Evolutionary conservation across 1,140 invertebrate genomes (phyloP), one percentile per base, ranked within the genome.

Genomic region (Antheraea pernyi): DNA sequence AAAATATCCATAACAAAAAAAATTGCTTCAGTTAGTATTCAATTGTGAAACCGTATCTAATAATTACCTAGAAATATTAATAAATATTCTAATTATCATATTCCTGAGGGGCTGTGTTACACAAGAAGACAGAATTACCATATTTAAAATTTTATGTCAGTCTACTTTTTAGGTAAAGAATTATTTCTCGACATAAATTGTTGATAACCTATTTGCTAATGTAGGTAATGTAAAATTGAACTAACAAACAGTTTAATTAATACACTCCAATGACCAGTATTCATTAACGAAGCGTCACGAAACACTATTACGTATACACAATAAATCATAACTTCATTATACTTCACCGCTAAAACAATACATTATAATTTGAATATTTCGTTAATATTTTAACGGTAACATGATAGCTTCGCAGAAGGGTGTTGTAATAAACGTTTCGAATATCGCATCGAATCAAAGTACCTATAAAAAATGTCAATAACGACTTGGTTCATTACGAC

Each of bases 321-420:
- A 53, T 53, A 53, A 53, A 53, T 53, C 46, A 53, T 53, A 53
- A 53, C 46, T 53, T 53, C 46, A 53, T 53, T 53, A 11, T 53
- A 11, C 46, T 53, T 53, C 46, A 53, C 46, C 46, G 46, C 46
- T 53, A 53, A 53, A 53, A 53, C 46, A 53, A 53, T 53, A 53
- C 9, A 53, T 53, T 53, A 53, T 53, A 53, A 53, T 53, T 53
- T 53, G 46, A 53, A 53, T 53, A 53, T 53, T 53, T 53, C 16
- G 46, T 53, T 53, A 53, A 53, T 53, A 53, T 53, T 53, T 53
- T 53, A 53, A 53, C 46, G 46, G 46, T 53, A 53, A 53, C 46
- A 53, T 13, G 13, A 53, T 53, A 53, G 46, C 46, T 53, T 53
- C 16, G 16, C 5, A 53, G 46, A 42, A 8, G 39, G 39, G 39